Base-by-base conservation (phyloP, 2,797 vertebrate species). In the Poecilia velifera region DNA sequence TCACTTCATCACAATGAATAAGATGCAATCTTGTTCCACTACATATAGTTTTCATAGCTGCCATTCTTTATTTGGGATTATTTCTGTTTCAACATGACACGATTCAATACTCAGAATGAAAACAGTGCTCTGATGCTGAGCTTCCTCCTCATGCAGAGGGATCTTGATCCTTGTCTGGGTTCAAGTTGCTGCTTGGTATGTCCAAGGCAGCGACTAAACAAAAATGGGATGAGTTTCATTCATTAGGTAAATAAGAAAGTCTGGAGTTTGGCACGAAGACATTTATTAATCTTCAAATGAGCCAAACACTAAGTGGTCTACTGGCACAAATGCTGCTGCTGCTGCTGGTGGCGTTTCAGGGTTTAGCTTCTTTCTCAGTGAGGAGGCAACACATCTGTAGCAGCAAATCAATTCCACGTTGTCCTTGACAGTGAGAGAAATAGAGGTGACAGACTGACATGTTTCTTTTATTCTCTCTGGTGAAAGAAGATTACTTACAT, bases 251-350 rank as follows among this genome's bases (percentile, higher is more conserved):
- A 94, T 94, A 80, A 92, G 85, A 92, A 82, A 89, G 55, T 78
- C 76, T 88, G 88, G 93, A 87, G 66, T 86, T 86, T 45, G 47
- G 76, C 91, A 93, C 92, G 93, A 84, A 89, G 76, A 78, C 43
- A 68, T 86, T 53, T 39, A 91, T 94, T 94, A 91, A 87, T 91
- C 77, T 85, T 81, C 78, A 22, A 64, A 36, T 18, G 78, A 86
- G 93, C 93, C 94, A 95, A 92, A 74, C 51, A 51, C 78, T 90
- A 89, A 96, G 94, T 94, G 92, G 92, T 91, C 89, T 93, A 87
- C 91, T 96, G 95, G 95, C 94, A 94, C 78, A 51, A 62, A 81
- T 64, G 49, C 49, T 51, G 49, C 46, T 43, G 41, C 10, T 49
- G 80, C 13, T 41, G 68, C 68, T 77, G 73, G 75, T 86, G 79